Conservation (phyloP, 2,888 invertebrate species). For the Erpobdella octoculata region DNA sequence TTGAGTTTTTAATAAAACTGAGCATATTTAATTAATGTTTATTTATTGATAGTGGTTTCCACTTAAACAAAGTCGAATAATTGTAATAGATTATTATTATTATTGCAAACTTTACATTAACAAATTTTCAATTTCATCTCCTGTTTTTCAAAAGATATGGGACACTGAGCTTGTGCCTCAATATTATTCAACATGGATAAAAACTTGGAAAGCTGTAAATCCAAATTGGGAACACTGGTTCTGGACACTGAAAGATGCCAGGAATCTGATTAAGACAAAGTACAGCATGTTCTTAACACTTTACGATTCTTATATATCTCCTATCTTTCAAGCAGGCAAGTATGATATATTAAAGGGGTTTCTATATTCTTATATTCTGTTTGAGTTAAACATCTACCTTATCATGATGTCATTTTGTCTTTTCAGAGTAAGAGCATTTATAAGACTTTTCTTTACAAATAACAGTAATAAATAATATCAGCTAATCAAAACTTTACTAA, state of each 20-base stretch:
- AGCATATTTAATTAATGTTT: neutral
- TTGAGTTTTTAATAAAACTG: too few species aligned
- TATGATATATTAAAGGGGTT: neutral
- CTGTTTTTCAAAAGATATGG: constrained; percentile 33
- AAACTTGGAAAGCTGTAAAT: constrained; percentile 44
- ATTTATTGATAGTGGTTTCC: neutral
- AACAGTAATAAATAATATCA: too few species aligned
- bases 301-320: constrained; percentile 32
- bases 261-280: constrained; percentile 42
- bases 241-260: constrained; percentile 48
- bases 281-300: constrained; percentile 36
- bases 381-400: too few species aligned
- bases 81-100: neutral
- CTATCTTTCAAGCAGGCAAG: constrained; percentile 32
- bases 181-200: constrained; percentile 34
- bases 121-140: neutral
- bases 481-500: too few species aligned
- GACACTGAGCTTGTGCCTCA: constrained; percentile 33
- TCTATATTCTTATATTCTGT: neutral
- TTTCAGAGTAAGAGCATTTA: too few species aligned
- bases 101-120: too few species aligned
- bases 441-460: too few species aligned
- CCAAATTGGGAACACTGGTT: constrained; percentile 42
- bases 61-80: neutral
- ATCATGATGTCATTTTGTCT: too few species aligned